phyloP scores from a whole-genome alignment of 2,888 invertebrate genomes.

The Thymelicus acteon region DNA sequence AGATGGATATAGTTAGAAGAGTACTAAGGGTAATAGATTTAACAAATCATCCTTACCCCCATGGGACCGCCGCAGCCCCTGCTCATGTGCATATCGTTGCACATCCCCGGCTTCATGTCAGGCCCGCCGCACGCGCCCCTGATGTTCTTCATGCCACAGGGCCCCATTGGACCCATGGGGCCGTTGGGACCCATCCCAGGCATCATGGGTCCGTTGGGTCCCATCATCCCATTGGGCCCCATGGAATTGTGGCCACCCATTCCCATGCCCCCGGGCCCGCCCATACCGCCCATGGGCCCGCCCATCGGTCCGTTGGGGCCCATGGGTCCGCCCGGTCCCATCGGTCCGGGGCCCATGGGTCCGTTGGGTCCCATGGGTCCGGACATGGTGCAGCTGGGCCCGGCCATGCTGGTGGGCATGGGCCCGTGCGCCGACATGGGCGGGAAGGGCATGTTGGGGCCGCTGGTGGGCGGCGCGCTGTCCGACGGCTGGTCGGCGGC shows the following conservation, averaged over 20 bases:
- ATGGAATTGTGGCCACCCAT: constrained; percentile 70
- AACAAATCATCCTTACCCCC: constrained; percentile 65
- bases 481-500: constrained; percentile 68
- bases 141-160: constrained; percentile 81
- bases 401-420: constrained; percentile 76
- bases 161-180: constrained; percentile 82
- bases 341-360: constrained; percentile 61
- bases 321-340: constrained; percentile 67
- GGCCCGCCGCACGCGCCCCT: constrained; percentile 79
- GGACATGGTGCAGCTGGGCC: constrained; percentile 78
- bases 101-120: constrained; percentile 81
- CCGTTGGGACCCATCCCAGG: constrained; percentile 75
- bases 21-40: not conserved
- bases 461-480: constrained; percentile 72
- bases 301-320: constrained; percentile 68
- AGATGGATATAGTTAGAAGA: too few species aligned
- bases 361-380: constrained; percentile 72
- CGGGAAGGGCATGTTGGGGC: constrained; percentile 70
- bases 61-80: constrained; percentile 81
- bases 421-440: constrained; percentile 75
- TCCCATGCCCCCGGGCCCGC: constrained; percentile 62
- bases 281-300: constrained; percentile 70
- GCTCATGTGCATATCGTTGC: constrained; percentile 82
- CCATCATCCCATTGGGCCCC: constrained; percentile 77
- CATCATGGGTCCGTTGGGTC: constrained; percentile 78